phyloP scores from a whole-genome alignment of 2,797 vertebrate genomes.

The Karalla daura region DNA sequence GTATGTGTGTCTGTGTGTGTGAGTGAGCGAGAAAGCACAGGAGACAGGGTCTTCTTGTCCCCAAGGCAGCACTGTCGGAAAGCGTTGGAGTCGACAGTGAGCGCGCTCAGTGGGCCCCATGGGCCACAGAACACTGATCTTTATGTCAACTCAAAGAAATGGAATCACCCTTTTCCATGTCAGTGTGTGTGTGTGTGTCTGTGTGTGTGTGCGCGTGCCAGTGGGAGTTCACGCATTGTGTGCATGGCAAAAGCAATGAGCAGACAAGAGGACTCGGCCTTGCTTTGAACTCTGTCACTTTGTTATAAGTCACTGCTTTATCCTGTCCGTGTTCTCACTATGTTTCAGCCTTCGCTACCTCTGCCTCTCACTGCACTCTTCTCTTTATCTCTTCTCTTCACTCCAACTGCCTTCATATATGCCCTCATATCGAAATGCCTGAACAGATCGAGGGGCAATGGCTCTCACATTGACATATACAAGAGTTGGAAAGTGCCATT shows the following conservation, averaged over 20 bases:
- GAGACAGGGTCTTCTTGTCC: conserved; percentile 59
- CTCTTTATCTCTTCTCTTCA: conserved; percentile 29
- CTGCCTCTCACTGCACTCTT: conserved; percentile 21
- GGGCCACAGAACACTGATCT: conserved; percentile 74
- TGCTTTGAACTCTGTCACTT: conserved; percentile 76
- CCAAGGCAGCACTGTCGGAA: conserved; percentile 64
- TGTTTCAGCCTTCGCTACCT: conserved; percentile 36
- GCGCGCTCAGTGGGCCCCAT: conserved; percentile 56
- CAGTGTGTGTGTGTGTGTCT: conserved; percentile 33
- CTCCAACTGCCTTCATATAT: not conserved
- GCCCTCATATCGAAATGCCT: no score
- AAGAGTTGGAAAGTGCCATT: no score
- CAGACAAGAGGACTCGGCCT: conserved; percentile 64
- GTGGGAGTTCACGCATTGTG: conserved; percentile 20
- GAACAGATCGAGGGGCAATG: no score
- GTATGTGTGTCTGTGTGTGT: conserved; percentile 6
- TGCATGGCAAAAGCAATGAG: conserved; percentile 54
- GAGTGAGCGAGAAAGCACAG: conserved; percentile 6
- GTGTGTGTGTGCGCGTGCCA: conserved; percentile 16
- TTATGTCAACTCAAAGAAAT: conserved; percentile 74
- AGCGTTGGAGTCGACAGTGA: conserved; percentile 74
- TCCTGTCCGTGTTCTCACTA: conserved; percentile 45
- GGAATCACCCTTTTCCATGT: conserved; percentile 70
- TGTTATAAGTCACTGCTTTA: conserved; percentile 67
- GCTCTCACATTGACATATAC: no score